A percentile compares a stretch with the other conserved stretches of the same genome.
Evolutionary conservation across 1,140 invertebrate species (phyloP).

Genomic region (Ganaspis sp.): DNA sequence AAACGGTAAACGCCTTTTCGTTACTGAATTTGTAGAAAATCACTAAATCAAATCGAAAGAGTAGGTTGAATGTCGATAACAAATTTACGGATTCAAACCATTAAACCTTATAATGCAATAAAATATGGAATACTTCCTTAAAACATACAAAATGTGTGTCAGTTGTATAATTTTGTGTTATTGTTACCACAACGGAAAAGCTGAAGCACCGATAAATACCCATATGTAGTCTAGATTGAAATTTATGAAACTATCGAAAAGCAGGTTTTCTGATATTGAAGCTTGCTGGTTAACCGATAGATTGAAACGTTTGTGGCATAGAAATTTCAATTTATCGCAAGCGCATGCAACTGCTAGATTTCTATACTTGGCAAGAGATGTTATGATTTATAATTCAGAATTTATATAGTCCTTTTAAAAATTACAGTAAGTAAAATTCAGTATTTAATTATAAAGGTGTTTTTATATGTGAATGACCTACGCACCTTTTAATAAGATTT

Average conservation of each 20-base stretch:
- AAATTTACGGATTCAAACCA: too few relatives aligned
- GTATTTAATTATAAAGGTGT: too few relatives aligned
- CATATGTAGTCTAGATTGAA: not conserved
- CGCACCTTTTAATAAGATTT: too few relatives aligned
- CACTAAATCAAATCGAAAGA: too few relatives aligned
- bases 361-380: not conserved
- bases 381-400: not conserved
- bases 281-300: conserved; percentile 24
- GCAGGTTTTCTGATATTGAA: not conserved
- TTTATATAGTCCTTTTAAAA: not conserved
- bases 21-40: too few relatives aligned
- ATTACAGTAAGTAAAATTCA: not conserved
- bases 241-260: not conserved
- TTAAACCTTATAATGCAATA: too few relatives aligned
- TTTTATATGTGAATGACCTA: too few relatives aligned
- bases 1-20: too few relatives aligned
- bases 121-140: too few relatives aligned
- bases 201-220: not conserved
- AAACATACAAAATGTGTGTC: too few relatives aligned
- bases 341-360: not conserved
- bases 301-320: conserved; percentile 23
- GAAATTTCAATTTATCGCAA: conserved; percentile 6
- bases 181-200: not conserved
- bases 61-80: too few relatives aligned
- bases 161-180: not conserved